These are phyloP conservation scores for Nasua narica DNA, from an alignment of 2,797 vertebrate species.

Conservation along the genomic window DNA sequence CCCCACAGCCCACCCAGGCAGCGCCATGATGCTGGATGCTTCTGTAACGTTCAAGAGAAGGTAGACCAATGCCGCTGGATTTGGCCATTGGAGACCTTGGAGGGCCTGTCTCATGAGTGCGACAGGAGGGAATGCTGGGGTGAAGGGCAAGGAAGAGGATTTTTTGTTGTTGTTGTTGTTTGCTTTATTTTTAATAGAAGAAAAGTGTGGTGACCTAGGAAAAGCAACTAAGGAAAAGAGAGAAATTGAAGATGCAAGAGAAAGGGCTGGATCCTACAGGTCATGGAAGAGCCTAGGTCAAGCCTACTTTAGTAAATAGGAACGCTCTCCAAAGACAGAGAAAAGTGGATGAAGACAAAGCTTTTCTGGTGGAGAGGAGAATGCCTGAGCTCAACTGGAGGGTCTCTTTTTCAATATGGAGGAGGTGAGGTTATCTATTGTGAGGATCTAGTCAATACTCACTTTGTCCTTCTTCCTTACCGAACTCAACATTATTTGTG, in stretches of 20 bases:
- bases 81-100: neutral
- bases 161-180: neutral
- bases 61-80: neutral
- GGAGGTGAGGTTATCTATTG: neutral
- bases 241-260: neutral
- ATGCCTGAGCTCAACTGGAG: neutral
- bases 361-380: neutral
- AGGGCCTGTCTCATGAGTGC: neutral
- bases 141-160: neutral
- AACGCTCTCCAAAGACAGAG: neutral
- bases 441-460: neutral
- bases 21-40: neutral
- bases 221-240: neutral
- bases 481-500: neutral
- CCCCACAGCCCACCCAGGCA: rapidly evolving
- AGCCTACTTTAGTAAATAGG: neutral
- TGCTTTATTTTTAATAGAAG: neutral
- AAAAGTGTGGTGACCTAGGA: neutral
- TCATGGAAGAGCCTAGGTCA: neutral
- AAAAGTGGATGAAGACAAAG: neutral
- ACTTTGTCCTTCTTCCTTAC: neutral
- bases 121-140: neutral
- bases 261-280: neutral
- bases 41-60: neutral
- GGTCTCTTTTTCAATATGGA: neutral